Percentiles rank a stretch among this genome's conserved stretches.
These are phyloP conservation scores for Threskiornis aethiopicus DNA, from an alignment of 2,797 vertebrate genomes.

Conservation along the genomic window DNA sequence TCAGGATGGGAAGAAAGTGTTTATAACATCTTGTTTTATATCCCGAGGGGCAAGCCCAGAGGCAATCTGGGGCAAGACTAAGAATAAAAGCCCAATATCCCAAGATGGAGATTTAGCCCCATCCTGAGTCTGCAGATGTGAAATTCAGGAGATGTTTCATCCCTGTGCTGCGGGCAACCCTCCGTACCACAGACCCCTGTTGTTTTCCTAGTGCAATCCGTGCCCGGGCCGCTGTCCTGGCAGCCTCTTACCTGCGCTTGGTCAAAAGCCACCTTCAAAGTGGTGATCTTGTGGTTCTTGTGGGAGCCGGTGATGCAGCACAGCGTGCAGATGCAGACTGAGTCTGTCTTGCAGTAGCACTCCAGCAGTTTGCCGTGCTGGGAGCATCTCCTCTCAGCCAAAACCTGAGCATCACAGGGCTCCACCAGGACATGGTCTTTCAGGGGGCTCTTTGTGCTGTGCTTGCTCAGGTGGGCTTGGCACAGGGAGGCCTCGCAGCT, in stretches of 20 bases:
- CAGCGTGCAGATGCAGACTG: slow-evolving; percentile 62
- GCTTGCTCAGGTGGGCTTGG: slow-evolving; percentile 73
- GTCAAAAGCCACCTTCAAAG: neutral
- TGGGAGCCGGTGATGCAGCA: slow-evolving; percentile 73
- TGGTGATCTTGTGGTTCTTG: slow-evolving; percentile 27
- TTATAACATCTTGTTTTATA: neutral
- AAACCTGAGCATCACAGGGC: neutral
- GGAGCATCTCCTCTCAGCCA: slow-evolving; percentile 54
- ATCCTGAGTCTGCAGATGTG: neutral
- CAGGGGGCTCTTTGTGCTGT: slow-evolving; percentile 19
- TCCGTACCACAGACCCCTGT: rapidly evolving
- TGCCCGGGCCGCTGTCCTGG: rapidly evolving
- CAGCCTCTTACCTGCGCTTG: neutral
- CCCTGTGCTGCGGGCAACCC: neutral
- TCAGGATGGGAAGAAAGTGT: neutral
- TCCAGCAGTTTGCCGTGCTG: slow-evolving; percentile 71
- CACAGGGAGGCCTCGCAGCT: slow-evolving; percentile 78
- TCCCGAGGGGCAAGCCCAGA: neutral
- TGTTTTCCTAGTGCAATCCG: rapidly evolving
- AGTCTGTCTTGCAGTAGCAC: slow-evolving; percentile 73
- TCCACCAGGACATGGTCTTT: slow-evolving; percentile 65
- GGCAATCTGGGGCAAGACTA: neutral
- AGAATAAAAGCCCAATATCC: neutral
- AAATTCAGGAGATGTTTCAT: neutral
- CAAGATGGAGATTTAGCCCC: neutral